phyloP scores from a whole-genome alignment of 2,888 invertebrate species.

The Stomorhina lunata region DNA sequence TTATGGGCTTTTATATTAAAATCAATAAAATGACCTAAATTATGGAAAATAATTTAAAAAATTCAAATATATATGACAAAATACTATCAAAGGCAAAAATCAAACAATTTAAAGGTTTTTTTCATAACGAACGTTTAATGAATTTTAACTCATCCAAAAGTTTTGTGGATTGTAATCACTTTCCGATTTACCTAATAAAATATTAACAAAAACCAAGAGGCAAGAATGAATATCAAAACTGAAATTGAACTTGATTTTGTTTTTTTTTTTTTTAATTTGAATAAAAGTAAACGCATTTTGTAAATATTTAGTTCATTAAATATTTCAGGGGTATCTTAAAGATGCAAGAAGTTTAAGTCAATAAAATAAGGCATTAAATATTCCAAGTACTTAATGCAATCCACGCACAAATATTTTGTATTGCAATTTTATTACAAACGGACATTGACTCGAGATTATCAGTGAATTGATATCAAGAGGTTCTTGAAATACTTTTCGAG shows the following conservation, averaged over 20 bases:
- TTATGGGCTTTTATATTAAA: constrained; percentile 69
- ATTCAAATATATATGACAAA: background rate
- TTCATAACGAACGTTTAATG: constrained; percentile 64
- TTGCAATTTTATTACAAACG: too few relatives aligned
- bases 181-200: background rate
- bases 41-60: background rate
- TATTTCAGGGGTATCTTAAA: constrained; percentile 17
- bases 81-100: constrained; percentile 1
- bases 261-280: too few relatives aligned
- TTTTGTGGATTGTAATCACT: background rate
- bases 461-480: too few relatives aligned
- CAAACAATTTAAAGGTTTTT: constrained; percentile 62
- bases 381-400: too few relatives aligned
- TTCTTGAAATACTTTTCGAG: too few relatives aligned
- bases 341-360: background rate
- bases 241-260: background rate
- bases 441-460: too few relatives aligned
- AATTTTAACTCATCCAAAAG: constrained; percentile 55
- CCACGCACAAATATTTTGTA: too few relatives aligned
- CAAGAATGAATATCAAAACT: background rate
- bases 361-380: background rate
- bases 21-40: constrained; percentile 49
- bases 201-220: too few relatives aligned
- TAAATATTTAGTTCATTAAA: constrained; percentile 5
- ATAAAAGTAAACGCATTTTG: background rate